Conservation (phyloP, 2,797 vertebrate genomes). For the Crenuchus spilurus region DNA sequence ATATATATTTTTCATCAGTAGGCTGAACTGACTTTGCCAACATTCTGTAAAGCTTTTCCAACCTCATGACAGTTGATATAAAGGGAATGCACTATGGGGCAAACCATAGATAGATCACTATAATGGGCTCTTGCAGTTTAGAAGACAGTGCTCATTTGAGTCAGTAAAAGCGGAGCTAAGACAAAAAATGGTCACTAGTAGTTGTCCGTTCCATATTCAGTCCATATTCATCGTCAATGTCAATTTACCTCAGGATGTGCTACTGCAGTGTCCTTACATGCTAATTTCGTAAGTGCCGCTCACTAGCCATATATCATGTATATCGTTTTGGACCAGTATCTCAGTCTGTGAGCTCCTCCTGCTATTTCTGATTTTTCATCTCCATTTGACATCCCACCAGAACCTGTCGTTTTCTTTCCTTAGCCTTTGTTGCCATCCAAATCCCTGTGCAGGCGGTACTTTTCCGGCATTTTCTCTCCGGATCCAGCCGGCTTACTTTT, state of each 20-base stretch:
- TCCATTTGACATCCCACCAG: constrained; percentile 21
- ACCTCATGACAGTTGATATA: no score
- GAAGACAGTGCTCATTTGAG: no score
- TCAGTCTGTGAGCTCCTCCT: constrained; percentile 6
- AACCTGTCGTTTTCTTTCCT: constrained; percentile 21
- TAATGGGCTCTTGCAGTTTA: no score
- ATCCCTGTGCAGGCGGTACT: constrained; percentile 52
- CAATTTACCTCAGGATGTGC: background rate
- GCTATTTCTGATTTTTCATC: constrained; percentile 27
- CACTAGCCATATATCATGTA: background rate
- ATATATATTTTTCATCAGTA: no score
- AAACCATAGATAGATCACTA: no score
- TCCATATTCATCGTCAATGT: background rate
- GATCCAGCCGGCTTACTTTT: constrained; percentile 57
- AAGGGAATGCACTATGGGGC: no score
- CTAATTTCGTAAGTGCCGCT: constrained; percentile 6
- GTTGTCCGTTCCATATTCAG: background rate
- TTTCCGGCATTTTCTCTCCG: constrained; percentile 47
- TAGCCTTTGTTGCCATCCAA: constrained; percentile 45
- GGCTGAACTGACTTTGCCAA: no score
- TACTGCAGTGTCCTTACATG: background rate
- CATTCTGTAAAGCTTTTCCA: no score
- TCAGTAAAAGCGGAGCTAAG: no score
- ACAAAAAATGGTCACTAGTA: no score
- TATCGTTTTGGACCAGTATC: constrained; percentile 10